Conservation (phyloP, 1,140 invertebrate species). For the Neoseiulus cucumeris region DNA sequence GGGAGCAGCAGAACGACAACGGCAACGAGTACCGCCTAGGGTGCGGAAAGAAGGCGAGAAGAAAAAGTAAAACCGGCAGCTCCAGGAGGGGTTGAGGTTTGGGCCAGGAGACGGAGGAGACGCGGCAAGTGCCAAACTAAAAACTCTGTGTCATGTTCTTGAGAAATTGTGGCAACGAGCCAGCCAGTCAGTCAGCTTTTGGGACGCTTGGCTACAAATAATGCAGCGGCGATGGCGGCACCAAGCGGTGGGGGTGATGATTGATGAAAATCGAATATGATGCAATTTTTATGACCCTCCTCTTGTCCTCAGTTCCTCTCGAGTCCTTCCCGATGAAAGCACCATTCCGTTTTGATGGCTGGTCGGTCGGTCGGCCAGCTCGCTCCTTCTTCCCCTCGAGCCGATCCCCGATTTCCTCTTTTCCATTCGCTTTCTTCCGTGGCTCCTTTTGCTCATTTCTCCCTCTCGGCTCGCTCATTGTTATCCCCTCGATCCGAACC, state of each 20-base stretch:
- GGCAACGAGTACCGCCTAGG: no score
- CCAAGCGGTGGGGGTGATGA: not conserved
- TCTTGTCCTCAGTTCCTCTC: no score
- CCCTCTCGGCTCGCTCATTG: no score
- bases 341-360: no score
- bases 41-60: not conserved
- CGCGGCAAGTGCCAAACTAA: not conserved
- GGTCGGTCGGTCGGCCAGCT: no score
- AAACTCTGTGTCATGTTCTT: slow-evolving; percentile 10
- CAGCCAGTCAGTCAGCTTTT: not conserved
- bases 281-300: slow-evolving; percentile 2
- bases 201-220: not conserved
- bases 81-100: not conserved
- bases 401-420: no score
- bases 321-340: no score
- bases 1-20: no score
- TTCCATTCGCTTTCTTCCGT: no score
- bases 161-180: slow-evolving; percentile 10
- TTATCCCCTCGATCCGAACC: no score
- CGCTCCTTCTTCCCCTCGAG: no score
- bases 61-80: not conserved
- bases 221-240: slow-evolving; percentile 2
- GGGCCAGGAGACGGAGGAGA: not conserved
- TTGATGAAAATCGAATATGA: slow-evolving; percentile 12
- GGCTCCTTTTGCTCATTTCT: no score